These are phyloP conservation scores for Macrophya alboannulata DNA, from an alignment of 2,888 invertebrate genomes.

Conservation along the genomic window DNA sequence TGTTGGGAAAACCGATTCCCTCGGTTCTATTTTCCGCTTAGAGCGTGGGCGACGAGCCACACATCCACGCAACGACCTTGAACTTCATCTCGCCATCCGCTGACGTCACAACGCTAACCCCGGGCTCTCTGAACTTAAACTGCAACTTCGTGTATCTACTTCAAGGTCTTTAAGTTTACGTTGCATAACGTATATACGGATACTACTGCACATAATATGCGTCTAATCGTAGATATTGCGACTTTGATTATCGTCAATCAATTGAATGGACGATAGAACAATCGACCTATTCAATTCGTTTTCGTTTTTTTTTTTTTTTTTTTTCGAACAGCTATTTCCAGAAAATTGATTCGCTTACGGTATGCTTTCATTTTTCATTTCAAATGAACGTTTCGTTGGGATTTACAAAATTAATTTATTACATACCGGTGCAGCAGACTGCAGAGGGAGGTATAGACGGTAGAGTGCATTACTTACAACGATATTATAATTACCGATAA, in stretches of 20 bases:
- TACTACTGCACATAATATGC: neutral
- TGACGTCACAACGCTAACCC: slow-evolving; percentile 73
- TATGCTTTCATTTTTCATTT: neutral
- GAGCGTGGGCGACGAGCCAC: slow-evolving; percentile 70
- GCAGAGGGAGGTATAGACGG: no score
- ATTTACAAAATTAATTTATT: no score
- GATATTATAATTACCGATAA: slow-evolving; percentile 15
- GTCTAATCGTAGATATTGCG: neutral
- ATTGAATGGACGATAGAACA: neutral
- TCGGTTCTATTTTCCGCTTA: slow-evolving; percentile 73
- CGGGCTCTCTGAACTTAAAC: slow-evolving; percentile 36
- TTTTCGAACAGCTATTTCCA: neutral
- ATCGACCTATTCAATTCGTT: neutral
- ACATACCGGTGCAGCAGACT: no score
- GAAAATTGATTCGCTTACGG: neutral
- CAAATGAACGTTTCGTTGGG: neutral
- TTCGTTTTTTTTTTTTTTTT: neutral
- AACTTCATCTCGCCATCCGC: slow-evolving; percentile 77
- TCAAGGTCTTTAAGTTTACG: neutral
- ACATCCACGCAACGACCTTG: slow-evolving; percentile 76
- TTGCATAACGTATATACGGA: slow-evolving; percentile 4
- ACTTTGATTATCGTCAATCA: neutral
- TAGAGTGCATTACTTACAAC: slow-evolving; percentile 22
- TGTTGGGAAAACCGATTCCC: slow-evolving; percentile 67
- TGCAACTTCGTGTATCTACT: slow-evolving; percentile 1